Conservation (phyloP, 2,113 vertebrate species). For the Todiramphus saurophagus region DNA sequence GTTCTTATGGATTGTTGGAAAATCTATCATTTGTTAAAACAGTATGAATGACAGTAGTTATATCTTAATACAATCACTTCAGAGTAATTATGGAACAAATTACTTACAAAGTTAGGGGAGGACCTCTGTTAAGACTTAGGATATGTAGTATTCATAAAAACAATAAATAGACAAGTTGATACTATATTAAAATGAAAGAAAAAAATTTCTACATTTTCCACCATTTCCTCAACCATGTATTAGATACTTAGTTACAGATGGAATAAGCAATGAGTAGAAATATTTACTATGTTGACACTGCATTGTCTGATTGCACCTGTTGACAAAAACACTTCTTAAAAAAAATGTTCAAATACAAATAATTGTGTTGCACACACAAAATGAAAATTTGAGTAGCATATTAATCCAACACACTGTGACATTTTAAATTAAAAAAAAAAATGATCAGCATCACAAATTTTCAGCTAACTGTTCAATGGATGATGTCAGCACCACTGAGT, state of each 20-base stretch:
- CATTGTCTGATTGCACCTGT: background rate
- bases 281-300: background rate
- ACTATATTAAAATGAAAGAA: background rate
- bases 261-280: background rate
- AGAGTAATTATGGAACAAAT: background rate
- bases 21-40: background rate
- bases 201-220: background rate
- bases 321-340: background rate
- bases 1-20: background rate
- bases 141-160: background rate
- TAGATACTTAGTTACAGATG: background rate
- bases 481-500: accelerated
- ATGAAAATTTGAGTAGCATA: background rate
- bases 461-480: background rate
- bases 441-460: background rate
- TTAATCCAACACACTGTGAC: background rate
- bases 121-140: background rate
- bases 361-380: background rate
- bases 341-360: background rate
- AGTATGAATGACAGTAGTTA: background rate
- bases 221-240: accelerated
- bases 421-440: background rate
- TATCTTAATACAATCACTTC: background rate
- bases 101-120: background rate
- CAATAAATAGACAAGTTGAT: background rate